Conservation (phyloP, 2,888 invertebrate species). For the Aelia acuminata region DNA sequence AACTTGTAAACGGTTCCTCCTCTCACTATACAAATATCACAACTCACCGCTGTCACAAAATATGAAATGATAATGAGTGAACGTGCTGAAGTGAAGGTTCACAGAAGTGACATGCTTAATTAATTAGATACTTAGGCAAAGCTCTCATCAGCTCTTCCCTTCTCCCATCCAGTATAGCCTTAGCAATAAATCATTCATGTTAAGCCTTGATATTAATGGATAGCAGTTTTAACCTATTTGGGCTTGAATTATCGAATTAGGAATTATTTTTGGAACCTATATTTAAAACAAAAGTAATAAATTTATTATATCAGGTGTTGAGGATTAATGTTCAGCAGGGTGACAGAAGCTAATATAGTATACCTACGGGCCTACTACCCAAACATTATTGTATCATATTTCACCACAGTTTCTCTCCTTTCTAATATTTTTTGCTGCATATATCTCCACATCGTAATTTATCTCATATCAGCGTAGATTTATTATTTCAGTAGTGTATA, state of each 20-base stretch:
- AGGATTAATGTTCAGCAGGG: background rate
- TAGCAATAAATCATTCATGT: background rate
- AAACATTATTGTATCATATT: conserved; percentile 21
- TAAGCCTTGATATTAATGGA: background rate
- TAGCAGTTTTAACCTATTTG: background rate
- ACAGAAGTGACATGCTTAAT: background rate
- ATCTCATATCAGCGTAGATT: background rate
- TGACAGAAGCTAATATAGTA: background rate
- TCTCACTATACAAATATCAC: background rate
- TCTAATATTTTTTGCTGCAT: background rate
- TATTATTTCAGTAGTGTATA: background rate
- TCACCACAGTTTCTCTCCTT: background rate
- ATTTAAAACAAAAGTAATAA: background rate
- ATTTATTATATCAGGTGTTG: background rate
- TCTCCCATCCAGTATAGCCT: background rate
- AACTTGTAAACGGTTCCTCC: too few relatives aligned
- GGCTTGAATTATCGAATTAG: background rate
- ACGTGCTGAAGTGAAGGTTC: background rate
- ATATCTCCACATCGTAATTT: conserved; percentile 16
- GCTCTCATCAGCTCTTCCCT: background rate
- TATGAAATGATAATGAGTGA: background rate
- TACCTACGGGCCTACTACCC: background rate
- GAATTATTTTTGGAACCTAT: background rate
- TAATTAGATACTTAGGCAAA: background rate
- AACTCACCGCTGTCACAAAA: background rate